These are phyloP conservation scores for Stylophora pistillata DNA, from an alignment of 64 coral and sea anemone genomes.

Conservation along the genomic window DNA sequence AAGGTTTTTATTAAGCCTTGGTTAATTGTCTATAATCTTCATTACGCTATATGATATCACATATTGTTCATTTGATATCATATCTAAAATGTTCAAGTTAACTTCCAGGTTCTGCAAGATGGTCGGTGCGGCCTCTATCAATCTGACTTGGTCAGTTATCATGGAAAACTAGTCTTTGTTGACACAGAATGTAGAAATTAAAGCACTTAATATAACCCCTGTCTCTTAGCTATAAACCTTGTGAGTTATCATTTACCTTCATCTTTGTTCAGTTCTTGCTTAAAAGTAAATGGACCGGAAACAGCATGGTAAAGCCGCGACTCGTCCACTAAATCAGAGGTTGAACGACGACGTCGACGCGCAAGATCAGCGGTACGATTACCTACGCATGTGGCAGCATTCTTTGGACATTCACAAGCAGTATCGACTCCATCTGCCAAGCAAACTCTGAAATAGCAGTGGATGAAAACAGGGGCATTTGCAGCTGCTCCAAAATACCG, in stretches of 20 bases:
- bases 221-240: too few relatives aligned
- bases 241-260: neutral
- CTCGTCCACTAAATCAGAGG: neutral
- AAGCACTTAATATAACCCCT: too few relatives aligned
- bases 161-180: too few relatives aligned
- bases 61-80: neutral
- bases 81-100: too few relatives aligned
- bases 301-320: neutral
- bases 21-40: neutral
- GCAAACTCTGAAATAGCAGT: neutral
- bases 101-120: too few relatives aligned
- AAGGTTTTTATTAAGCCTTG: too few relatives aligned
- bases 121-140: too few relatives aligned
- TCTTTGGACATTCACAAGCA: neutral
- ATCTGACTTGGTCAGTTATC: too few relatives aligned
- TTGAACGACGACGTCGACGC: neutral
- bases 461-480: neutral
- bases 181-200: too few relatives aligned
- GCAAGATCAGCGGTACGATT: neutral
- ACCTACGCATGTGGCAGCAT: too few relatives aligned
- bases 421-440: neutral
- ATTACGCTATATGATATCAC: neutral
- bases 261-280: neutral
- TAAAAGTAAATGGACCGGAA: neutral
- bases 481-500: neutral